Evolutionary conservation across 2,113 vertebrate species (phyloP).

Genomic region (Anser brachyrhynchus): DNA sequence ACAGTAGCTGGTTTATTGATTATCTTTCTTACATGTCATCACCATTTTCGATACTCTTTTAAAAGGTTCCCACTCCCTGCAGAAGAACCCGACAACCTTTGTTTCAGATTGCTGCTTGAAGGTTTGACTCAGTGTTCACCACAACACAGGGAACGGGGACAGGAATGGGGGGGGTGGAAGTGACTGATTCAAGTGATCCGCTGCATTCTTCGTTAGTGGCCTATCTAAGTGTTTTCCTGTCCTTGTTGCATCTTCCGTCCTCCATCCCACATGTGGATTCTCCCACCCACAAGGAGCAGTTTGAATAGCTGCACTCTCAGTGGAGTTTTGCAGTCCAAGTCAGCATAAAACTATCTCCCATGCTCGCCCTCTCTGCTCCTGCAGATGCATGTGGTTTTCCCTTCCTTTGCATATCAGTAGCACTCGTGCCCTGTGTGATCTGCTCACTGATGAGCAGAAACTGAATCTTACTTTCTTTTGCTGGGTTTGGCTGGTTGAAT

Average conservation of each 20-base stretch:
- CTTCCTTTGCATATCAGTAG: neutral
- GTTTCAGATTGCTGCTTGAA: neutral
- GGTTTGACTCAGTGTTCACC: neutral
- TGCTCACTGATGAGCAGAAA: neutral
- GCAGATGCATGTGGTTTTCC: neutral
- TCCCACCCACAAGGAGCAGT: neutral
- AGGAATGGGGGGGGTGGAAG: fast-evolving
- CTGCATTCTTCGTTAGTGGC: neutral
- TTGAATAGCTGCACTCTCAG: neutral
- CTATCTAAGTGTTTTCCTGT: neutral
- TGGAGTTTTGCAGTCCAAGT: neutral
- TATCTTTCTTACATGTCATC: neutral
- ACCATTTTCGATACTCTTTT: neutral
- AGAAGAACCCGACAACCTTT: neutral
- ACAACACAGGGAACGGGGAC: neutral
- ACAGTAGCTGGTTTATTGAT: neutral
- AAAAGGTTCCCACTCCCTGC: neutral
- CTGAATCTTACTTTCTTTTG: neutral
- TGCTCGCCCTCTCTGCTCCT: neutral
- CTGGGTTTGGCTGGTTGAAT: neutral
- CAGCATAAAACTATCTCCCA: neutral
- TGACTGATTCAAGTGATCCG: neutral
- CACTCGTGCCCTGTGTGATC: neutral
- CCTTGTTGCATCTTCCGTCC: neutral
- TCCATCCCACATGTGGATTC: neutral